Percentiles rank a stretch among this genome's conserved stretches.
Conservation (phyloP, 1,140 invertebrate genomes). For the Sitophilus oryzae region DNA sequence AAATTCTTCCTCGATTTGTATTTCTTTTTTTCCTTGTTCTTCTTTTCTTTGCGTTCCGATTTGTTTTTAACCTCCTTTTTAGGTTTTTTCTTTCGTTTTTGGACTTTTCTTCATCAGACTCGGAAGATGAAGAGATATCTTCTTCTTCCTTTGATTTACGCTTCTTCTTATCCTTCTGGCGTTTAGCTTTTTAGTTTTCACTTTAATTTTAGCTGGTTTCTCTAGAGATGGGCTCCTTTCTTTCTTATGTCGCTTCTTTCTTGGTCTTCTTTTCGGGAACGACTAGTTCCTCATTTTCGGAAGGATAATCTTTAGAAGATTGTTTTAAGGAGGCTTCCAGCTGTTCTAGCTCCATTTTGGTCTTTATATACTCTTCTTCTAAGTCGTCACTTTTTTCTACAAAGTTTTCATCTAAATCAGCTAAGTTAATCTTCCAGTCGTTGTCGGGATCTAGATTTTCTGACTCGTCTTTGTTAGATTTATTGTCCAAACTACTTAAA, state of each 20-base stretch:
- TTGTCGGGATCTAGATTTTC: not conserved
- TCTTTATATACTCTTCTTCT: conserved; percentile 22
- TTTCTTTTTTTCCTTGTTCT: conserved; percentile 7
- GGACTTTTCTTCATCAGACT: conserved; percentile 11
- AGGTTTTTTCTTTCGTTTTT: conserved; percentile 6
- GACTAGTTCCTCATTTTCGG: conserved; percentile 2
- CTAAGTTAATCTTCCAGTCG: not conserved
- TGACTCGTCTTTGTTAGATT: no score
- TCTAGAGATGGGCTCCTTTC: not conserved
- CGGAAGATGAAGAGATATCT: not conserved
- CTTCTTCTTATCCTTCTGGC: conserved; percentile 19
- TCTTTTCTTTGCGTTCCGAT: not conserved
- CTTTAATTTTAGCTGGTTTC: conserved; percentile 21
- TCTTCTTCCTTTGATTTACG: conserved; percentile 18
- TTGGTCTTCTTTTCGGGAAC: conserved; percentile 17
- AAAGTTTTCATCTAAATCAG: not conserved
- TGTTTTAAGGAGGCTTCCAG: conserved; percentile 15
- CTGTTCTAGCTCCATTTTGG: conserved; percentile 17
- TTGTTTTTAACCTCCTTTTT: conserved; percentile 4
- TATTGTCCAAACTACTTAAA: no score
- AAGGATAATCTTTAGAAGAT: not conserved
- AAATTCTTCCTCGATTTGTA: not conserved
- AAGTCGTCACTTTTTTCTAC: not conserved
- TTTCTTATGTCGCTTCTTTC: conserved; percentile 22
- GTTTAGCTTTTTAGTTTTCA: conserved; percentile 7